Base-by-base conservation (phyloP, 2,888 invertebrate genomes). In the Eudemis profundana region DNA sequence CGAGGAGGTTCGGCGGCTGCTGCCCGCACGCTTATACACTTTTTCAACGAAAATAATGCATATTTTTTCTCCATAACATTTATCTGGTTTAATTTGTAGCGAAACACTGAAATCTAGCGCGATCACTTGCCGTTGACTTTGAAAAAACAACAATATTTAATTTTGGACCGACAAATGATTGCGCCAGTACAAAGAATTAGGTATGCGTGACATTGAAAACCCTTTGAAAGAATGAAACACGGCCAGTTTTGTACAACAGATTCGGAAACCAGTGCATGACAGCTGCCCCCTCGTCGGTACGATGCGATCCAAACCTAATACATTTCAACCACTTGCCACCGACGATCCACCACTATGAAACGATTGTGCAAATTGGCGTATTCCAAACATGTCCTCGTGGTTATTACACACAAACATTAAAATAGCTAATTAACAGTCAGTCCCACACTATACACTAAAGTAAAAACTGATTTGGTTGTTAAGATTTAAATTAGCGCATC, bases 1-100 rank as follows among this genome's bases (percentile, higher is more conserved):
- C 27, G n/a, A 21, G 33, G 59, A 17, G 42, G 17, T 27, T 4
- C 27, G 33, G 33, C 33, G 33, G 8, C 33, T 10, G 5, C 3
- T 15, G 19, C 33, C 21, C 14, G 60, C 46, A 23, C 38, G 44
- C 50, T 47, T 50, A 38, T 44, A 57, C 17, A 54, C 56, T 50
- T 66, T 60, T 65, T 67, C 63, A 69, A 71, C 79, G 77, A 72
- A 67, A 81, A 87, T 87, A 89, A 89, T 89, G 89, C 89, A 89
- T 90, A 88, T 89, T 88, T 89, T 87, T 85, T 83, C 83, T 84
- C 84, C 72, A 69, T 68, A 69, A 68, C n/a, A n/a, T 66, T 67
- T 68, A 23, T 53, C 40, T 27, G 38, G 57, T 15, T 27, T 14
- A 27, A n/a, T 4, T 27, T 42, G 50, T 19, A 57, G 44, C 51